Evolutionary conservation across 2,113 vertebrate genomes (phyloP), one percentile per base, ranked within the genome.

Genomic region (Corvus hawaiiensis): DNA sequence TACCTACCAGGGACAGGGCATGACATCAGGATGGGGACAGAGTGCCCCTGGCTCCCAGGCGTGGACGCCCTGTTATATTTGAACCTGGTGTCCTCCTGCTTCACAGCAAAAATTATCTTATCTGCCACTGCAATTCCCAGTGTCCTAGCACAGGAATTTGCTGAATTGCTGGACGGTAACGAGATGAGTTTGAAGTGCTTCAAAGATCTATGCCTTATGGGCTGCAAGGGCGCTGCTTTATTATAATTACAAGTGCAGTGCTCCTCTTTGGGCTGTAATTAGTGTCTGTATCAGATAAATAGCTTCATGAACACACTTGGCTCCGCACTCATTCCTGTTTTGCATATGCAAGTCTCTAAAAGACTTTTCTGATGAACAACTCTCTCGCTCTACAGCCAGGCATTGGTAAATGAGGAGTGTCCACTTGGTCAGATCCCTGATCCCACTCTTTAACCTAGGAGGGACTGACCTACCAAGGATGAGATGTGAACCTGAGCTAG

Each of bases 1-100:
- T 98, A 98, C 97, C 99, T 99, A 95, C 17, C 43, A 2, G 37
- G 52, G 61, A 41, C 12, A 46, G 22, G 39, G 64, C 26, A 83
- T 3, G 11, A 37, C 2, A 0, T 46, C 11, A 0, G 4, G 1
- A 5, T 3, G 21, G 87, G 67, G 54, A 58, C 41, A 7, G 43
- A 49, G 16, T 0, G 4, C 30, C 13, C n/a, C n/a, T 3, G 0
- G 13, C 32, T 74, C 68, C 83, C 61, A 19, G 58, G 41, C 39
- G 1, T 4, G 37, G 54, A 30, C 0, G 0, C 61, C 24, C 46
- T 16, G 23, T 18, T 82, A 10, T 23, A 19, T 33, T 27, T 48
- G 32, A 75, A 54, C 35, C 21, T 8, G 3, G 8, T 11, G 75
- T 75, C 41, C 51, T 82, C 24, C 73, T 72, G 90, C 87, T 81